Evolutionary conservation across 30 jellyfish, hydroid and myxozoan species (phyloP).

Genomic region (Aurelia sp.): DNA sequence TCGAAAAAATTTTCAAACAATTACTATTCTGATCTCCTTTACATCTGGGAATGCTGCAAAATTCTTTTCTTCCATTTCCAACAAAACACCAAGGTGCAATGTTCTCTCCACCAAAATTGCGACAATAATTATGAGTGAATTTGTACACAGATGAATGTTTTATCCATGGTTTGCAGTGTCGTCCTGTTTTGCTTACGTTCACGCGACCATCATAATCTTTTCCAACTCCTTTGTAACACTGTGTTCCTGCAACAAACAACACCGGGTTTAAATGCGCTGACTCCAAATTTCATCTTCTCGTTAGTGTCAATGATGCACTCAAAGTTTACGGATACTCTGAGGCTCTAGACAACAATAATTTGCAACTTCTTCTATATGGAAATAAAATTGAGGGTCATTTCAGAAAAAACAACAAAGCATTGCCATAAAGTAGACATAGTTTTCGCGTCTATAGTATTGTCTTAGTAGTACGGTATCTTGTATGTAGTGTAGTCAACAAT

Average conservation of each 20-base stretch:
- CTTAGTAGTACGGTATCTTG: too few species aligned
- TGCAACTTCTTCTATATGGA: too few species aligned
- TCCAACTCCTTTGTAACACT: slow-evolving; percentile 78
- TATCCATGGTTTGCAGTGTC: slow-evolving; percentile 81
- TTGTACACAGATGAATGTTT: slow-evolving; percentile 60
- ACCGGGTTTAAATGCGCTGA: background rate
- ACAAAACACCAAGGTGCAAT: slow-evolving; percentile 93
- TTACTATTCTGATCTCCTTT: slow-evolving; percentile 21
- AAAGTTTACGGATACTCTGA: too few species aligned
- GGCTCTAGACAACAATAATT: too few species aligned
- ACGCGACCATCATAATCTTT: slow-evolving; percentile 75
- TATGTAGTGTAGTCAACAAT: too few species aligned
- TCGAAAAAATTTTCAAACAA: too few species aligned
- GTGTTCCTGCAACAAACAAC: slow-evolving; percentile 42
- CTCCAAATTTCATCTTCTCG: too few species aligned
- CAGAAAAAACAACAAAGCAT: too few species aligned
- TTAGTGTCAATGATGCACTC: too few species aligned
- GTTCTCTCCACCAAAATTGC: slow-evolving; percentile 87
- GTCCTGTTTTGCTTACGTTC: slow-evolving; percentile 77
- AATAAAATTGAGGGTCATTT: too few species aligned
- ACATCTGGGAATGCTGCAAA: slow-evolving; percentile 61
- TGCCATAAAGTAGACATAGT: too few species aligned
- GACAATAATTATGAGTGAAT: slow-evolving; percentile 85
- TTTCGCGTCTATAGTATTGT: too few species aligned
- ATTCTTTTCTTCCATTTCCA: slow-evolving; percentile 64